Base-by-base conservation (phyloP, 1,140 invertebrate genomes). In the Lepidurus arcticus region DNA sequence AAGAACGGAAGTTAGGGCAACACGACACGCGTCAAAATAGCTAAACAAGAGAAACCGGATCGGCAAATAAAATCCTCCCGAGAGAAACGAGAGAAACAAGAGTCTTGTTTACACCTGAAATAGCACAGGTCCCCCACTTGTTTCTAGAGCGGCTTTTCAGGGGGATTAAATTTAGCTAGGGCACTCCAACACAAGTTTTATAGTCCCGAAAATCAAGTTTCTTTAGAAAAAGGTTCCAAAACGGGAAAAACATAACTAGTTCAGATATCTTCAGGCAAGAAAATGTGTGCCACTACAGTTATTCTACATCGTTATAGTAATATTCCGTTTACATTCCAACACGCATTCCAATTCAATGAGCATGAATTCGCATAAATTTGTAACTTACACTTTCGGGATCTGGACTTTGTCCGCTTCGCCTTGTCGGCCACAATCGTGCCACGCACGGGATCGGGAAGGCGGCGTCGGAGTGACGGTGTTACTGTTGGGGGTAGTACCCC, bases 381-480 rank as follows among this genome's bases (percentile, higher is more conserved):
- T 44, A 84, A 93, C 94, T 95, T 88, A 98, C 95, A 97, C 88
- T 93, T 98, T 98, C 85, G 95, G 93, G 89, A 98, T 98, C 88
- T 97, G 94, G 82, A 97, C 95, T 89, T 97, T 97, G 85, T 96
- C 95, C 76, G 93, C 92, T 85, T 97, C 94, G 83, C 94, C 94
- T 84, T 95, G 94, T 80, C 94, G 87, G 34, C 94, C 93, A 85
- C 96, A 96, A 85, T 96, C 93, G 85, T 94, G 93, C 93, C 93
- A 95, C 77, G 93, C 93, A 81, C 93, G 90, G 88, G 74, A 87
- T 88, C 44, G 89, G 85, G 73, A 81, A 78, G 74, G 80, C 76
- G 75, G 75, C 42, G 45, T 78, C 42, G 65, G 75, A 42, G 73
- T 73, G 77, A 78, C 16, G 77, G 21, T 78, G 76, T 76, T 81